Percentiles rank a stretch among this genome's conserved stretches.
Conservation (phyloP, 2,113 vertebrate genomes). For the Aspiorhynchus laticeps region DNA sequence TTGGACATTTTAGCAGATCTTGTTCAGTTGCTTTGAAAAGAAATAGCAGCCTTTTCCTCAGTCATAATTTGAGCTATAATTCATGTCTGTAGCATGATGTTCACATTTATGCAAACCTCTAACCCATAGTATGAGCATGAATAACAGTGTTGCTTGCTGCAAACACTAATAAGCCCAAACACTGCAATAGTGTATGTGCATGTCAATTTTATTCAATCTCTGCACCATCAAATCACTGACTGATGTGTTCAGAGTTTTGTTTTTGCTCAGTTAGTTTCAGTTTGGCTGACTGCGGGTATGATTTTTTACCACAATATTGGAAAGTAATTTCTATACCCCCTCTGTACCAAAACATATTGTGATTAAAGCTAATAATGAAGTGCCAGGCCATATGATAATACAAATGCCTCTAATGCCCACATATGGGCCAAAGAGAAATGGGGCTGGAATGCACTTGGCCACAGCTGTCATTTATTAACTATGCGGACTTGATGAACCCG, state of each 20-base stretch:
- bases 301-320: background rate
- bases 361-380: background rate
- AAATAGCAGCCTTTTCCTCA: background rate
- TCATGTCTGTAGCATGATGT: too few relatives aligned
- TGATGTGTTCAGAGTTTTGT: background rate
- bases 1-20: background rate
- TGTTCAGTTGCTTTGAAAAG: background rate
- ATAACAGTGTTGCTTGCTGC: background rate
- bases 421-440: background rate
- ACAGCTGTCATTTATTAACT: constrained; percentile 57
- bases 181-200: background rate
- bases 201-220: background rate
- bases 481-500: constrained; percentile 48
- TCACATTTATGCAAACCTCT: too few relatives aligned
- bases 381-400: background rate
- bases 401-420: background rate
- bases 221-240: background rate
- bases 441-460: constrained; percentile 22
- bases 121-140: background rate
- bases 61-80: background rate
- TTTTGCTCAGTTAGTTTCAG: constrained; percentile 15
- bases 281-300: background rate
- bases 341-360: background rate
- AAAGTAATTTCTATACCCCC: background rate
- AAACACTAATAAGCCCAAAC: background rate